phyloP scores from a whole-genome alignment of 2,113 vertebrate genomes.

The Halichoeres trimaculatus region DNA sequence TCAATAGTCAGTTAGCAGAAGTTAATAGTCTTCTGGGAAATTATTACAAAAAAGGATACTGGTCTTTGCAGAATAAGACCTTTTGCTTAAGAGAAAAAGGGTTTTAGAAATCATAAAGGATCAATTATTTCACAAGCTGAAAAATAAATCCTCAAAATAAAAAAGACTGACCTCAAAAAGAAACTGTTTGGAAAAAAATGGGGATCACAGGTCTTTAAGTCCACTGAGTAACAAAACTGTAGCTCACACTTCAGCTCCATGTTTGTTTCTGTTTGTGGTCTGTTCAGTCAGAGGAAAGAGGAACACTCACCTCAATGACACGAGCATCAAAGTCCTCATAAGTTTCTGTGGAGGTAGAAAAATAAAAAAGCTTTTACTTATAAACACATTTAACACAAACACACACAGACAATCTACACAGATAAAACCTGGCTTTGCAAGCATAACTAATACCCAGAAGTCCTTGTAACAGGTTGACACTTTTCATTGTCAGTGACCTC shows the following conservation, averaged over 20 bases:
- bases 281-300: not conserved
- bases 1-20: no score
- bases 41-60: no score
- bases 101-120: no score
- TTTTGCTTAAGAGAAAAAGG: no score
- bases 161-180: no score
- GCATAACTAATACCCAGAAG: slow-evolving; percentile 56
- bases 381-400: not conserved
- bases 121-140: no score
- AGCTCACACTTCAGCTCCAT: not conserved
- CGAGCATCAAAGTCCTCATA: slow-evolving; percentile 92
- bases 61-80: no score
- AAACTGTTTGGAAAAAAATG: no score
- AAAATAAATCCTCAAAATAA: no score
- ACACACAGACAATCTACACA: slow-evolving; percentile 5
- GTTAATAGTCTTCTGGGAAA: no score
- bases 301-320: slow-evolving; percentile 91
- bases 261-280: not conserved
- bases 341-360: slow-evolving; percentile 85
- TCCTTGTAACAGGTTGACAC: slow-evolving; percentile 43
- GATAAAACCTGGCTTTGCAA: slow-evolving; percentile 38
- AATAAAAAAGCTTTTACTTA: slow-evolving; percentile 9
- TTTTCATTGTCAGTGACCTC: slow-evolving; percentile 64
- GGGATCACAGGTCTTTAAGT: no score
- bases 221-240: not conserved